phyloP scores from a whole-genome alignment of 2,113 vertebrate species.

The Irena cyanogastra region DNA sequence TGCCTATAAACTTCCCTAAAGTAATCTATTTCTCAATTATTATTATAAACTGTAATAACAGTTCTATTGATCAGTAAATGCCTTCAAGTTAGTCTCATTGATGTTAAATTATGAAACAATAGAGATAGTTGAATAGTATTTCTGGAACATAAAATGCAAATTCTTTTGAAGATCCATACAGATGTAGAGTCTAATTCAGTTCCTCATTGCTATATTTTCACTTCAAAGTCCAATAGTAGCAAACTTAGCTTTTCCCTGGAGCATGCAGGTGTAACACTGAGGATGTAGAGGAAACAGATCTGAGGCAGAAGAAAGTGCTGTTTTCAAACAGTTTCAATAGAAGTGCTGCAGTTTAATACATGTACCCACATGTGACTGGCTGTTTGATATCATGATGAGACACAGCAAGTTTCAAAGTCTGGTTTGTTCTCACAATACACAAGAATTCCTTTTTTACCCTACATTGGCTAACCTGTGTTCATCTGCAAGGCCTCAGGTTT shows the following conservation, averaged over 20 bases:
- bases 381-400: neutral
- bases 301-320: neutral
- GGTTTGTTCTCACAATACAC: neutral
- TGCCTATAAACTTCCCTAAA: neutral
- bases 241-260: neutral
- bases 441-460: neutral
- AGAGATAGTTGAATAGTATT: neutral
- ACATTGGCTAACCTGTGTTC: neutral
- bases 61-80: neutral
- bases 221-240: neutral
- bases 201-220: neutral
- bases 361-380: neutral
- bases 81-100: neutral
- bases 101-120: neutral
- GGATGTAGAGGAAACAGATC: neutral
- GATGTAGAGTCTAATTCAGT: neutral
- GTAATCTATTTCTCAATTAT: neutral
- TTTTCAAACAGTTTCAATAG: neutral
- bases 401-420: neutral
- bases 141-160: neutral
- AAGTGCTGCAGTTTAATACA: neutral
- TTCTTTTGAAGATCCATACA: neutral
- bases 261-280: neutral
- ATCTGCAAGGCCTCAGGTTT: neutral
- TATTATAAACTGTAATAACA: neutral